These are phyloP conservation scores for Upupa epops DNA, from an alignment of 2,113 vertebrate species.

Conservation along the genomic window DNA sequence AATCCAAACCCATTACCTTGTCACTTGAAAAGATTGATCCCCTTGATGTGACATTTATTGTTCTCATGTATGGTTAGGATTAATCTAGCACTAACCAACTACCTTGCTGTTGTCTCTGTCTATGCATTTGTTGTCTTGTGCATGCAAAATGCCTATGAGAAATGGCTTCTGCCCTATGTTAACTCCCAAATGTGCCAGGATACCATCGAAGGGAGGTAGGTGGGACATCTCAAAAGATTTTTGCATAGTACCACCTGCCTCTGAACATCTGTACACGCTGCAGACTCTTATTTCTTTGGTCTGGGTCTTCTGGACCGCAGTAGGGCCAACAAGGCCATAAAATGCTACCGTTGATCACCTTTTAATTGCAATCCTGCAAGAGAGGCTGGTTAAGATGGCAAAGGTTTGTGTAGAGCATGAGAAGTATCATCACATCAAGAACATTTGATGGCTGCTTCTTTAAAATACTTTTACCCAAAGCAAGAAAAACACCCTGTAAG, in stretches of 20 bases:
- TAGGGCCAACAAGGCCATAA: background rate
- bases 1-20: background rate
- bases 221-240: background rate
- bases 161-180: background rate
- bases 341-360: background rate
- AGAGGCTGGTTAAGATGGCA: background rate
- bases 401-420: background rate
- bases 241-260: background rate
- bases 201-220: background rate
- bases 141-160: background rate
- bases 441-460: background rate
- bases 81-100: background rate
- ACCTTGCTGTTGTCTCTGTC: background rate
- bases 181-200: background rate
- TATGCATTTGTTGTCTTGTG: background rate
- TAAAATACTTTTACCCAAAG: background rate
- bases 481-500: background rate
- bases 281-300: background rate
- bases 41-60: background rate
- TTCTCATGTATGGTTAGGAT: background rate
- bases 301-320: background rate
- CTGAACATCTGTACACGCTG: accelerated
- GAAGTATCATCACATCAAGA: background rate
- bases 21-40: background rate
- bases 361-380: background rate